Evolutionary conservation across 2,888 invertebrate species (phyloP).

Genomic region (Agrenia bidenticulata): DNA sequence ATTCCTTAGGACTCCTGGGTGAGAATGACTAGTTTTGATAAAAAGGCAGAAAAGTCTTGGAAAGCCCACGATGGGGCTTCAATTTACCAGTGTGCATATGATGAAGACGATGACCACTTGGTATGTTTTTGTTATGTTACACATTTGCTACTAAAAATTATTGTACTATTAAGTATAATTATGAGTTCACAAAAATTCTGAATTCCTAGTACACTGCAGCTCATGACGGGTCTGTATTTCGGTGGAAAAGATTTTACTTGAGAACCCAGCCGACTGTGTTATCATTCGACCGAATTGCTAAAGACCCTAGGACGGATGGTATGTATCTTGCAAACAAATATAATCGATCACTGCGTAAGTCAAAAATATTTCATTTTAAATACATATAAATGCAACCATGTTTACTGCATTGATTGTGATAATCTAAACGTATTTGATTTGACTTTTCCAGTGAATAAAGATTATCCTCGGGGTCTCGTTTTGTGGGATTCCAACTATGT

Average conservation of each 20-base stretch:
- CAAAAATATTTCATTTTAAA: too few relatives aligned
- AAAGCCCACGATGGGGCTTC: conserved; percentile 36
- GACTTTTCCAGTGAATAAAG: conserved; percentile 29
- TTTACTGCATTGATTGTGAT: too few relatives aligned
- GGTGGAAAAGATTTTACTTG: conserved; percentile 34
- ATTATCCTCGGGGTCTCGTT: conserved; percentile 25
- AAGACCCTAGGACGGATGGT: conserved; percentile 16
- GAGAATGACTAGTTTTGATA: conserved; percentile 28
- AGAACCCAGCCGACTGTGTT: conserved; percentile 20
- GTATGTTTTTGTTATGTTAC: too few relatives aligned
- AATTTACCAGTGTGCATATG: conserved; percentile 38
- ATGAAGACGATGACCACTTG: conserved; percentile 29
- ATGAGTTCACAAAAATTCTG: conserved; percentile 1
- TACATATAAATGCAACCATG: too few relatives aligned
- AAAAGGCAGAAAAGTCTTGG: conserved; percentile 34
- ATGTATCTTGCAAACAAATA: neutral
- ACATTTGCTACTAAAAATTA: too few relatives aligned
- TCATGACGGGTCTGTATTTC: conserved; percentile 34
- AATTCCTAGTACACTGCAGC: conserved; percentile 39
- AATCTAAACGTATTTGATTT: too few relatives aligned
- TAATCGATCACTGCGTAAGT: conserved; percentile 5
- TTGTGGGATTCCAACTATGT: conserved; percentile 27
- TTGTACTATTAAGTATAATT: too few relatives aligned
- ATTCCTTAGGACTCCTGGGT: conserved; percentile 36
- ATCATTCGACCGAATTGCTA: conserved; percentile 23